Base-by-base conservation (phyloP, 92 coral and sea anemone species). In the Parazoanthus darwini region DNA sequence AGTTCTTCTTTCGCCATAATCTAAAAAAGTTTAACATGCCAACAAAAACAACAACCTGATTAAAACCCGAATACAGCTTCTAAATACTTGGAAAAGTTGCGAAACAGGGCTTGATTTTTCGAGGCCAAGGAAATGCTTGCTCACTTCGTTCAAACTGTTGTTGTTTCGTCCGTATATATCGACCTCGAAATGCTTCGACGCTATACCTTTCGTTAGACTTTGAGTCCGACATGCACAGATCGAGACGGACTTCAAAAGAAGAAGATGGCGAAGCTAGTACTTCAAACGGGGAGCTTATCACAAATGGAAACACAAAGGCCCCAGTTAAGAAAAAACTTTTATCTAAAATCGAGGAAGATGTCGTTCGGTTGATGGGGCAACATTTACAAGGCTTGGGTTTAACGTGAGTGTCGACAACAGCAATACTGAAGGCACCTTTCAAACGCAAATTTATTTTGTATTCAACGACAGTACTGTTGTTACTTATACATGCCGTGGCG, bases 181-280 rank as follows among this genome's bases (percentile, higher is more conserved):
- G 4, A 39, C 42, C 4, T 39, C 42, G 42, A 39, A 39, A 39
- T 39, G 42, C 42, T 39, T 39, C 42, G 3, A 46, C 6, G 5
- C 50, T 46, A 46, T 46, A 46, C 50, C n/a, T n/a, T n/a, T n/a
- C n/a, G n/a, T n/a, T n/a, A 91, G 96, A 88, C 92, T 92, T 90
- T 93, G 98, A 96, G 99, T 95, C 99, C 98, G 99, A 97, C 92
- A 97, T 97, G 99, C 98, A 97, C 95, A 94, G 95, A 90, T 95
- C 98, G 92, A 97, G 96, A 95, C 96, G 98, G 97, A 90, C 99
- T 91, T 92, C 96, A 91, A 92, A 92, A 91, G 95, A 94, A 93
- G 96, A 96, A 88, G 99, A 97, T 92, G 98, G 98, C 87, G 99
- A 97, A 91, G 85, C 99, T 82, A 91, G 98, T 92, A 91, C 97